Evolutionary conservation across 2,888 invertebrate species (phyloP).

Genomic region (Morinoia aosen): DNA sequence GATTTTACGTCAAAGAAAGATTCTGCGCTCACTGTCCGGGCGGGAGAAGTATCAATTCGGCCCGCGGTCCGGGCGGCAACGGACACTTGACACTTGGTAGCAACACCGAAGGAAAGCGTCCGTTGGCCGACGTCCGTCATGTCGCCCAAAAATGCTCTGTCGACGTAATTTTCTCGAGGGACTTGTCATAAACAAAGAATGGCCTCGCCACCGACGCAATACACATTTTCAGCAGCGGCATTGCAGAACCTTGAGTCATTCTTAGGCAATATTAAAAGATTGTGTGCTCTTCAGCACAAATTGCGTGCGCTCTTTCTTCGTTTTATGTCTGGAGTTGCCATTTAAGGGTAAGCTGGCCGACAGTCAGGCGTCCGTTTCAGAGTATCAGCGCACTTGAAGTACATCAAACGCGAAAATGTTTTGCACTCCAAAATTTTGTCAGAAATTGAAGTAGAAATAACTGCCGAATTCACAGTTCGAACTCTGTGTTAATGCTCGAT

Average conservation of each 20-base stretch:
- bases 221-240: constrained; percentile 43
- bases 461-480: neutral
- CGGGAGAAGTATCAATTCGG: constrained; percentile 20
- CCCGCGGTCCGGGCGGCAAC: neutral
- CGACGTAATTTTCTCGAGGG: constrained; percentile 39
- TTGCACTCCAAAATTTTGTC: neutral
- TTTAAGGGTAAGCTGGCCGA: neutral
- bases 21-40: neutral
- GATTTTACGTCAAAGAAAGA: constrained; percentile 24
- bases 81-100: neutral
- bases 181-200: constrained; percentile 52
- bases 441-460: neutral
- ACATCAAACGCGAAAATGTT: neutral
- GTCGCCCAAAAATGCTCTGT: constrained; percentile 26
- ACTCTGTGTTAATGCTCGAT: neutral
- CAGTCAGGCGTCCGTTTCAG: neutral
- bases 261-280: constrained; percentile 47
- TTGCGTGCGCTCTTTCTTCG: neutral
- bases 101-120: constrained; percentile 12
- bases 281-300: constrained; percentile 34
- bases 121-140: neutral
- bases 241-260: constrained; percentile 35
- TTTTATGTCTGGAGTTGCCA: neutral
- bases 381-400: neutral
- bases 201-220: constrained; percentile 36